Conservation (phyloP, 1,140 invertebrate genomes). For the Pseudomyrmex flavicornis region DNA sequence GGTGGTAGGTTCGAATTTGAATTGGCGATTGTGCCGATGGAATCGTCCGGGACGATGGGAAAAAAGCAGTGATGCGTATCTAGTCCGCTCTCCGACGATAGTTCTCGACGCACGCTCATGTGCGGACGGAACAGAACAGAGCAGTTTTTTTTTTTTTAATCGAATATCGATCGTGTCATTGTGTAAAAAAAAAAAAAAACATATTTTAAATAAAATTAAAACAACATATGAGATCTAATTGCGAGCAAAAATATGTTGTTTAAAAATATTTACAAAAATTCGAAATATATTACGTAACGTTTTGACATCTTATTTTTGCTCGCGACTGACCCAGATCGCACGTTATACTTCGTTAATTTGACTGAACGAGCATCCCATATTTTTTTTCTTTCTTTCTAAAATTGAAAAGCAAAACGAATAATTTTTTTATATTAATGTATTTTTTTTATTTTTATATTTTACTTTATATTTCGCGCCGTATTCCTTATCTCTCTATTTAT, state of each 20-base stretch:
- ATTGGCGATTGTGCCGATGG: constrained; percentile 71
- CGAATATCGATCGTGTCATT: background rate
- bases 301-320: too few relatives aligned
- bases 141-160: too few relatives aligned
- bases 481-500: background rate
- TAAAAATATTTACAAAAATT: too few relatives aligned
- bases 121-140: background rate
- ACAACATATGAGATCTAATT: too few relatives aligned
- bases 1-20: constrained; percentile 74
- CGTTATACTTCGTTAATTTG: too few relatives aligned
- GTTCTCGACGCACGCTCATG: constrained; percentile 8
- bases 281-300: too few relatives aligned
- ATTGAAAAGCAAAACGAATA: background rate
- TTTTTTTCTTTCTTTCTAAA: too few relatives aligned
- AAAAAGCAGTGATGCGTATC: constrained; percentile 65
- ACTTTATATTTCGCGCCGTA: background rate
- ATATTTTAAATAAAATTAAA: background rate
- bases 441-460: background rate
- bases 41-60: constrained; percentile 65
- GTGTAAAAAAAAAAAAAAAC: too few relatives aligned
- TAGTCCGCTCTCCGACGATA: constrained; percentile 20
- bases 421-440: background rate
- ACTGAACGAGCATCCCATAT: too few relatives aligned
- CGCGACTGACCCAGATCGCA: too few relatives aligned
- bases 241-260: too few relatives aligned